These are phyloP conservation scores for Loriculus beryllinus DNA, from an alignment of 2,797 vertebrate genomes.

Conservation along the genomic window DNA sequence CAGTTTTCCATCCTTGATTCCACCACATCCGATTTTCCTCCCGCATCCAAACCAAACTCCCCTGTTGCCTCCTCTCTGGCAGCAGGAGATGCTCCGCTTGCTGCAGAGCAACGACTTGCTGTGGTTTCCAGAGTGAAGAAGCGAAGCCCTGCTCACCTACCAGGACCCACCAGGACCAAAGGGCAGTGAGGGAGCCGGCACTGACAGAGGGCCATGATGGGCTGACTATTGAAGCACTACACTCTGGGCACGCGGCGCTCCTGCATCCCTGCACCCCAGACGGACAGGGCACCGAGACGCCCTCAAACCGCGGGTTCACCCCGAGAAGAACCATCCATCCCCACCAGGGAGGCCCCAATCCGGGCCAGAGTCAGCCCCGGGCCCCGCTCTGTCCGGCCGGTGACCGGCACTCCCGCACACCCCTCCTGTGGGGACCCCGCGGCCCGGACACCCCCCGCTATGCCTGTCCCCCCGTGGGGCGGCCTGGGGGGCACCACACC, in stretches of 20 bases:
- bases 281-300: not conserved
- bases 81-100: not conserved
- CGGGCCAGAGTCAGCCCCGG: not conserved
- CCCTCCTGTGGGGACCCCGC: not conserved
- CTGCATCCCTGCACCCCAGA: fast-evolving
- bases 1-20: not conserved
- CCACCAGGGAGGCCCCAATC: not conserved
- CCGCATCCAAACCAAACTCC: fast-evolving
- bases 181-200: fast-evolving
- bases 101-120: not conserved
- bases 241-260: not conserved
- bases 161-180: fast-evolving
- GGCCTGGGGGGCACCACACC: not conserved
- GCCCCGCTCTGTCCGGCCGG: not conserved
- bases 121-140: fast-evolving
- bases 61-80: fast-evolving
- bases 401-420: not conserved
- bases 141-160: not conserved
- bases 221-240: fast-evolving
- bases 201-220: not conserved
- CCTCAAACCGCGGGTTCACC: not conserved
- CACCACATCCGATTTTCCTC: not conserved
- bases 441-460: not conserved
- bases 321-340: not conserved
- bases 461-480: not conserved